Evolutionary conservation across 2,113 vertebrate genomes (phyloP).

Genomic region (Gila orcuttii): DNA sequence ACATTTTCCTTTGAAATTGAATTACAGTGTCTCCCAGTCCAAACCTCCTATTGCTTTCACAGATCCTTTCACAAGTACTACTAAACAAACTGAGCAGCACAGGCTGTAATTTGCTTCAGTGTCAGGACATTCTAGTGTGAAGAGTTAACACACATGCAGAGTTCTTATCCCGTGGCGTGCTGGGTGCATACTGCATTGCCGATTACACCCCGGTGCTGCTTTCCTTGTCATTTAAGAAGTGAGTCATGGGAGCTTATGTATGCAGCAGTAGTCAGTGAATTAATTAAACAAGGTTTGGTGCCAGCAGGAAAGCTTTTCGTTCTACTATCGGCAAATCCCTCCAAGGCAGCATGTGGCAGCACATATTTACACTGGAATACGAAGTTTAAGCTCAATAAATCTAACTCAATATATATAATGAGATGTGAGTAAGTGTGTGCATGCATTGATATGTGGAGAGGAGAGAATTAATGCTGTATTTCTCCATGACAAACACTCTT

Average conservation of each 20-base stretch:
- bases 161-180: conserved; percentile 9
- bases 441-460: conserved; percentile 10
- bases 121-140: conserved; percentile 40
- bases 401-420: conserved; percentile 34
- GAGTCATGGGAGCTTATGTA: conserved; percentile 41
- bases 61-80: conserved; percentile 37
- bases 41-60: neutral
- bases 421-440: conserved; percentile 11
- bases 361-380: conserved; percentile 19
- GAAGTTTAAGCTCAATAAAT: conserved; percentile 41
- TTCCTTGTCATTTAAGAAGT: conserved; percentile 26
- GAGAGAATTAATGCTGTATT: neutral
- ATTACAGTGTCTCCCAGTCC: neutral
- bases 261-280: conserved; percentile 46
- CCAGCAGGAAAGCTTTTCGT: conserved; percentile 15
- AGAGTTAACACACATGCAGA: conserved; percentile 42
- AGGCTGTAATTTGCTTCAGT: conserved; percentile 41
- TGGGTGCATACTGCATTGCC: conserved; percentile 20
- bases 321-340: conserved; percentile 27
- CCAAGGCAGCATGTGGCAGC: conserved; percentile 15
- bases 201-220: conserved; percentile 28
- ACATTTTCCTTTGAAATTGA: conserved; percentile 2
- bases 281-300: conserved; percentile 42
- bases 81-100: conserved; percentile 17
- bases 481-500: neutral